Evolutionary conservation across 2,888 invertebrate species (phyloP).

Genomic region (Chymomyza fuscimana): DNA sequence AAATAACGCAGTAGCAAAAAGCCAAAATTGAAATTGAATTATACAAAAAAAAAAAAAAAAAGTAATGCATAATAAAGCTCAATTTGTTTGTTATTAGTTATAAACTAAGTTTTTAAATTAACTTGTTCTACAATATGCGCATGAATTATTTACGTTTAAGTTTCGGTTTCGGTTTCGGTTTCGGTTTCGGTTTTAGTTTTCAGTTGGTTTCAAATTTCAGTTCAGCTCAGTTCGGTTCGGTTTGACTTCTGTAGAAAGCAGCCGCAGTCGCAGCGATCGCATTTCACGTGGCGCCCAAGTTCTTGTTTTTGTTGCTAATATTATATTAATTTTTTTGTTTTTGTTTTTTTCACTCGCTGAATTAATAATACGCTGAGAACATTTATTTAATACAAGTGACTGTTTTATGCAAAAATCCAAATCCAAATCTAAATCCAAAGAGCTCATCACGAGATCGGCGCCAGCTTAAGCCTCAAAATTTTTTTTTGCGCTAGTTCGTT

Average conservation of each 20-base stretch:
- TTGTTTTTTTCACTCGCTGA: not conserved
- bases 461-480: slow-evolving; percentile 5
- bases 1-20: slow-evolving; percentile 25
- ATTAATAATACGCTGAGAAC: not conserved
- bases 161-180: slow-evolving; percentile 30
- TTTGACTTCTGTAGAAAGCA: slow-evolving; percentile 11
- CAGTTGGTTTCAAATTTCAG: slow-evolving; percentile 9
- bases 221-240: not conserved
- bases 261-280: slow-evolving; percentile 11
- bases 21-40: slow-evolving; percentile 29
- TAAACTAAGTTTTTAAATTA: not conserved
- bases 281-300: slow-evolving; percentile 35
- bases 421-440: not conserved
- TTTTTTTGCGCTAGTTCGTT: not conserved
- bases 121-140: slow-evolving; percentile 26
- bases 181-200: slow-evolving; percentile 34
- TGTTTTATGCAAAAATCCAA: not conserved
- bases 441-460: slow-evolving; percentile 26
- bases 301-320: not conserved
- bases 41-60: not conserved
- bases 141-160: slow-evolving; percentile 25
- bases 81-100: slow-evolving; percentile 3
- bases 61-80: slow-evolving; percentile 3
- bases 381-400: not conserved
- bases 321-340: not conserved